Evolutionary conservation across 2,113 vertebrate species (phyloP).

Genomic region (Mesitornis unicolor): DNA sequence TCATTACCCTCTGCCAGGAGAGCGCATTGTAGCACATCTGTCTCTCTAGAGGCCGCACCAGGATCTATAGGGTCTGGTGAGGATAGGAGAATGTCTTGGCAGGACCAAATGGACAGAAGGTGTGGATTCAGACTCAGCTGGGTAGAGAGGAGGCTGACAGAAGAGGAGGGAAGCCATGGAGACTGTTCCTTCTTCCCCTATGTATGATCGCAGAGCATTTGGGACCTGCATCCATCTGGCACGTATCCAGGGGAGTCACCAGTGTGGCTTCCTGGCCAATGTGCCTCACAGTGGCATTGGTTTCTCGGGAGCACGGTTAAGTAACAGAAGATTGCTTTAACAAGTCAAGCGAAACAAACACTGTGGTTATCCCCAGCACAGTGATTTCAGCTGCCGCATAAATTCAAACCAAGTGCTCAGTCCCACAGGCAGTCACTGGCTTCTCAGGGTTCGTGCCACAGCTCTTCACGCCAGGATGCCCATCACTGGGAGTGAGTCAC

Average conservation of each 20-base stretch:
- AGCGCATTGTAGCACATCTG: rapidly evolving
- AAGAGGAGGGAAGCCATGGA: background rate
- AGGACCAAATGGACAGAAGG: background rate
- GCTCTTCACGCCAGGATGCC: background rate
- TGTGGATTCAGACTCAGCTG: background rate
- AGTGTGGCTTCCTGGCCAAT: background rate
- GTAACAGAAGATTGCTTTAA: background rate
- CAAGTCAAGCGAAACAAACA: background rate
- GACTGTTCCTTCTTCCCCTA: background rate
- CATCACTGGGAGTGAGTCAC: background rate
- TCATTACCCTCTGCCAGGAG: background rate
- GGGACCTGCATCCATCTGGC: background rate
- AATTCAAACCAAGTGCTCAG: background rate
- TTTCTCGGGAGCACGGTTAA: background rate
- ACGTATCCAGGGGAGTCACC: background rate
- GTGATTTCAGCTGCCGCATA: background rate
- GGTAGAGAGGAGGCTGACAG: background rate
- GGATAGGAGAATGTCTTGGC: background rate
- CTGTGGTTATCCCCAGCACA: background rate
- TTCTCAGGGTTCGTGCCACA: background rate
- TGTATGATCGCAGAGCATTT: background rate
- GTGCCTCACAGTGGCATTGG: background rate
- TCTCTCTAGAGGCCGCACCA: background rate
- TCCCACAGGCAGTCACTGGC: background rate
- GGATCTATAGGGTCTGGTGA: background rate